These are phyloP conservation scores for Drosophila santomea DNA, from an alignment of 1,140 invertebrate genomes.

Conservation along the genomic window DNA sequence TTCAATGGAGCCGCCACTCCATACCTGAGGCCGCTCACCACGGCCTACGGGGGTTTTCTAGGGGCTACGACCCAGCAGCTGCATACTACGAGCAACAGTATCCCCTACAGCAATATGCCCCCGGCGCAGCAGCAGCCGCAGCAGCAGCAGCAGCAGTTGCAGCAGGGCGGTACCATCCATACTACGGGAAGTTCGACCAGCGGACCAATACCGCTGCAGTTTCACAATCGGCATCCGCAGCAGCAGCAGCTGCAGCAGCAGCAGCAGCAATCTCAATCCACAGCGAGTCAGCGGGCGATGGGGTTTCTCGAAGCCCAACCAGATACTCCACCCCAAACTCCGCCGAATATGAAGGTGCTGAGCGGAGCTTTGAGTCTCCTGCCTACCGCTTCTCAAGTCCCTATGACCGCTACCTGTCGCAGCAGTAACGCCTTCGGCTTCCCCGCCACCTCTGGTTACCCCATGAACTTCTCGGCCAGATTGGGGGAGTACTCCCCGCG, in stretches of 20 bases:
- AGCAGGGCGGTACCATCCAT: slow-evolving; percentile 70
- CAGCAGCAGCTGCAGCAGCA: slow-evolving; percentile 29
- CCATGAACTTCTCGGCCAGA: slow-evolving; percentile 68
- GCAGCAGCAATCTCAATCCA: slow-evolving; percentile 68
- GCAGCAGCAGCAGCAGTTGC: slow-evolving; percentile 50
- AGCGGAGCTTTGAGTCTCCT: slow-evolving; percentile 88
- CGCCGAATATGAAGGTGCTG: slow-evolving; percentile 95
- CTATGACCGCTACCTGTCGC: slow-evolving; percentile 86
- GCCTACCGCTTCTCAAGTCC: slow-evolving; percentile 86
- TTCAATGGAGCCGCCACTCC: slow-evolving; percentile 83
- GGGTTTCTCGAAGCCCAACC: slow-evolving; percentile 94
- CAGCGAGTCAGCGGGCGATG: slow-evolving; percentile 86
- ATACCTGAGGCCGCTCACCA: slow-evolving; percentile 84
- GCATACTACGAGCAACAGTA: slow-evolving; percentile 79
- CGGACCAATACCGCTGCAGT: slow-evolving; percentile 19
- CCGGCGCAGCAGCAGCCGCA: slow-evolving; percentile 40
- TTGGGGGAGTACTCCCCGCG: slow-evolving; percentile 81
- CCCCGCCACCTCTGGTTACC: slow-evolving; percentile 80
- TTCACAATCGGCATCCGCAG: slow-evolving; percentile 28
- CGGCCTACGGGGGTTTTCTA: slow-evolving; percentile 86
- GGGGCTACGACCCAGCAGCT: slow-evolving; percentile 84
- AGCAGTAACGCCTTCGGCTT: slow-evolving; percentile 83
- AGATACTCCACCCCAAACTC: slow-evolving; percentile 95
- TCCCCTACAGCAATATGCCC: slow-evolving; percentile 71
- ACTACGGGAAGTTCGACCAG: slow-evolving; percentile 61